A percentile compares a stretch with the other conserved stretches of the same genome.
Evolutionary conservation across 2,797 vertebrate species (phyloP).

Genomic region (Caiman crocodilus): DNA sequence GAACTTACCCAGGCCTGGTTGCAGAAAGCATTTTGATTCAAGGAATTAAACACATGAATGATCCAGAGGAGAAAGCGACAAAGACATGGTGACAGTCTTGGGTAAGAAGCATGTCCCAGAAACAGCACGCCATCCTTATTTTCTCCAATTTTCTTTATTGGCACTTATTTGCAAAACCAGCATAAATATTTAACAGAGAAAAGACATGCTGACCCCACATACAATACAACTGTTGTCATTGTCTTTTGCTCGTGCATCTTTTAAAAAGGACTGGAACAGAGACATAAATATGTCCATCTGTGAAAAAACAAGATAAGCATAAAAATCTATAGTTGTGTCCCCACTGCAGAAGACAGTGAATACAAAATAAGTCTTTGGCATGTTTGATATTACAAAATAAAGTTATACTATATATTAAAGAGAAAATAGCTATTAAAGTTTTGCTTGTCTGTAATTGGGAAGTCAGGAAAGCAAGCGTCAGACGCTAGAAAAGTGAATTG

Average conservation of each 20-base stretch:
- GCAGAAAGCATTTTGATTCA: neutral
- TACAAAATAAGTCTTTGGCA: slow-evolving; percentile 43
- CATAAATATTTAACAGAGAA: slow-evolving; percentile 67
- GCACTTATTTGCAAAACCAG: slow-evolving; percentile 72
- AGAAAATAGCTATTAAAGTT: neutral
- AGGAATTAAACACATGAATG: neutral
- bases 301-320: slow-evolving; percentile 28
- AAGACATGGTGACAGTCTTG: neutral
- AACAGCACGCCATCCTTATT: slow-evolving; percentile 17
- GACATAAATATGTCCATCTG: slow-evolving; percentile 16
- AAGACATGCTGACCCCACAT: slow-evolving; percentile 47
- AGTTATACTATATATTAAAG: neutral
- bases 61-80: neutral
- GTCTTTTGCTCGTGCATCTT: slow-evolving; percentile 37
- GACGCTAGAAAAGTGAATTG: neutral
- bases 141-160: slow-evolving; percentile 61
- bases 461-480: neutral
- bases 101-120: neutral
- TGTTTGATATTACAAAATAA: slow-evolving; percentile 40
- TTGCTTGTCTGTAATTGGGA: neutral
- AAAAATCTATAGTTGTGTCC: slow-evolving; percentile 26
- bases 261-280: slow-evolving; percentile 26
- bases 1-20: neutral
- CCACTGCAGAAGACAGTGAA: slow-evolving; percentile 51
- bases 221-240: neutral